Evolutionary conservation across 2,113 vertebrate species (phyloP).

Genomic region (Ellobius talpinus): DNA sequence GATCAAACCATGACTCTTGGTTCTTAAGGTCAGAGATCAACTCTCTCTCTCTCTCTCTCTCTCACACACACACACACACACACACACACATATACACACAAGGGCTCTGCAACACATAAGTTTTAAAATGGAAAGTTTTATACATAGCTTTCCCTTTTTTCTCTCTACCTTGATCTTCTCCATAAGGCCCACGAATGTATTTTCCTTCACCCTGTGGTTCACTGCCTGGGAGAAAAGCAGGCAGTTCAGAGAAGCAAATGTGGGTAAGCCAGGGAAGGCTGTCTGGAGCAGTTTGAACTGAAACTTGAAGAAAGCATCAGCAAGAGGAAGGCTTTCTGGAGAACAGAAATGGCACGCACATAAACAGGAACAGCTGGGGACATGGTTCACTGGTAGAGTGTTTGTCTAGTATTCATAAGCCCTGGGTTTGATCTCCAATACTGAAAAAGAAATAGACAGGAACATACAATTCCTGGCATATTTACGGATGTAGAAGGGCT

Average conservation of each 20-base stretch:
- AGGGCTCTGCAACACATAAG: background rate
- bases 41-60: background rate
- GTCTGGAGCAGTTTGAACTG: background rate
- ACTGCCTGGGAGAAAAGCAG: constrained; percentile 34
- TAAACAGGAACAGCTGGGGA: constrained; percentile 3
- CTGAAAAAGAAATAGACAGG: background rate
- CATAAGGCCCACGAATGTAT: background rate
- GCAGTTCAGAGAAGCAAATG: background rate
- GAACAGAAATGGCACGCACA: constrained; percentile 38
- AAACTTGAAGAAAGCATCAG: constrained; percentile 9
- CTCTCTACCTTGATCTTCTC: background rate
- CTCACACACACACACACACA: background rate
- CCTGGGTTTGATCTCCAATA: background rate
- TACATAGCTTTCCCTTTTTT: background rate
- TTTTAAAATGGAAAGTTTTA: constrained; percentile 50
- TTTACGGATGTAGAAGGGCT: constrained; percentile 16
- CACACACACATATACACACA: background rate
- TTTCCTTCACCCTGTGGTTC: constrained; percentile 5
- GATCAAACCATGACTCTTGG: constrained; percentile 34
- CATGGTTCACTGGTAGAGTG: background rate
- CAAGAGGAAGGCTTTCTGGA: constrained; percentile 29
- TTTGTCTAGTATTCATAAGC: background rate
- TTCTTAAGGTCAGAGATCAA: background rate
- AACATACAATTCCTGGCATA: constrained; percentile 34
- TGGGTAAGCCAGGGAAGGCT: constrained; percentile 5